Evolutionary conservation across 2,113 vertebrate genomes (phyloP).

Genomic region (Narcine bancroftii): DNA sequence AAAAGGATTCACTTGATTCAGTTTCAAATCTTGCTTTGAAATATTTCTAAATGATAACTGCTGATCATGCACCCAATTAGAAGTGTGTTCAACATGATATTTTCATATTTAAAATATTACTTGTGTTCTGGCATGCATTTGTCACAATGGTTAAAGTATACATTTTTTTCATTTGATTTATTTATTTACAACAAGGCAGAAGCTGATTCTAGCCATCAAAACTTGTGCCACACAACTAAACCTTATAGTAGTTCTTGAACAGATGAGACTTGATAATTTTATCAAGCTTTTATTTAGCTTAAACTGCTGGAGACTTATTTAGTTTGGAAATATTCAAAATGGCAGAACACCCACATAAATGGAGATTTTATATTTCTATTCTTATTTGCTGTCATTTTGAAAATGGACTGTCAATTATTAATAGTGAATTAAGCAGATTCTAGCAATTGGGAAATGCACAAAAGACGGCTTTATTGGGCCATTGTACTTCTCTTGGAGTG

Average conservation of each 20-base stretch:
- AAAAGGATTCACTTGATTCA: not conserved
- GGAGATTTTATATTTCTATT: not conserved
- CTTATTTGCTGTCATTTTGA: not conserved
- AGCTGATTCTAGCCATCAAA: too few species aligned
- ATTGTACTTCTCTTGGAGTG: not conserved
- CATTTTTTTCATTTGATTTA: too few species aligned
- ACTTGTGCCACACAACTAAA: too few species aligned
- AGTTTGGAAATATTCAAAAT: not conserved
- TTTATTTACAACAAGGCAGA: too few species aligned
- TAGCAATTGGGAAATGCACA: not conserved
- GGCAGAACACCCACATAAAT: not conserved
- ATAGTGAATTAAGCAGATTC: not conserved
- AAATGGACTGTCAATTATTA: not conserved
- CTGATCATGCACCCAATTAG: not conserved
- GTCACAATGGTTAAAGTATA: too few species aligned
- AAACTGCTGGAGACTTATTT: not conserved
- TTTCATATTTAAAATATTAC: not conserved
- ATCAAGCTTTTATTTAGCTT: not conserved
- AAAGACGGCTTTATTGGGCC: not conserved
- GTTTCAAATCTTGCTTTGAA: not conserved
- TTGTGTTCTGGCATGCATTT: not conserved
- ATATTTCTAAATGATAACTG: not conserved
- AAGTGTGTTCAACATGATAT: not conserved
- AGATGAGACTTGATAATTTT: not conserved
- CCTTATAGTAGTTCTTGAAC: not conserved